phyloP scores from a whole-genome alignment of 1,140 invertebrate species.

The Stenopsyche tienmushanensis region DNA sequence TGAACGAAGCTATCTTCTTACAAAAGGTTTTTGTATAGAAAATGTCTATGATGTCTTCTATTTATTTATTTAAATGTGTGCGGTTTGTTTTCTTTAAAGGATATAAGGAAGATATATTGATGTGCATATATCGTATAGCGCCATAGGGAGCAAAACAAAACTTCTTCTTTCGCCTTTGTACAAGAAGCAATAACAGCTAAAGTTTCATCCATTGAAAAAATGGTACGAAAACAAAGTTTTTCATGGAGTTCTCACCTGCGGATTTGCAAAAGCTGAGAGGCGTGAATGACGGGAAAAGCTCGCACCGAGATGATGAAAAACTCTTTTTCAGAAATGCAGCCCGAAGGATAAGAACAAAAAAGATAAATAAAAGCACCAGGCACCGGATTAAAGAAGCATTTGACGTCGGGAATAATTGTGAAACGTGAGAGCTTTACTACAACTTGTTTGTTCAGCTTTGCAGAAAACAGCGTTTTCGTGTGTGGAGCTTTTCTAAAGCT shows the following conservation, averaged over 20 bases:
- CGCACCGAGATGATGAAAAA: conserved; percentile 11
- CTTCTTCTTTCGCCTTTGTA: neutral
- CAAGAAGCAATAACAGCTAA: neutral
- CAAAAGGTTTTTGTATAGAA: no score
- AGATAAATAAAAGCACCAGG: conserved; percentile 18
- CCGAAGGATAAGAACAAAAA: conserved; percentile 10
- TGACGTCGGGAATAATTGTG: conserved; percentile 5
- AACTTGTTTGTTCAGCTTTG: no score
- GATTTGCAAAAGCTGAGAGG: conserved; percentile 34
- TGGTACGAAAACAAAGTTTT: conserved; percentile 31
- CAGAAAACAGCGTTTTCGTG: no score
- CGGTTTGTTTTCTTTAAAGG: no score
- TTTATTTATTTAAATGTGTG: no score
- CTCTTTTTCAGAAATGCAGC: neutral
- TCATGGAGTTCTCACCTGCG: conserved; percentile 33
- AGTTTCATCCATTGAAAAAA: neutral
- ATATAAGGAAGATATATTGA: no score
- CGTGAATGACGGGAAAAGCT: conserved; percentile 31
- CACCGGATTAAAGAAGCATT: conserved; percentile 15
- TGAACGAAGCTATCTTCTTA: no score
- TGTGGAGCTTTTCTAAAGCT: no score
- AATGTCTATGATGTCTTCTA: no score
- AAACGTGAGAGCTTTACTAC: no score
- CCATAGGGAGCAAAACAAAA: neutral
- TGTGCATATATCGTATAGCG: no score